Evolutionary conservation across 2,113 vertebrate species (phyloP).

Genomic region (Pygoscelis adeliae): DNA sequence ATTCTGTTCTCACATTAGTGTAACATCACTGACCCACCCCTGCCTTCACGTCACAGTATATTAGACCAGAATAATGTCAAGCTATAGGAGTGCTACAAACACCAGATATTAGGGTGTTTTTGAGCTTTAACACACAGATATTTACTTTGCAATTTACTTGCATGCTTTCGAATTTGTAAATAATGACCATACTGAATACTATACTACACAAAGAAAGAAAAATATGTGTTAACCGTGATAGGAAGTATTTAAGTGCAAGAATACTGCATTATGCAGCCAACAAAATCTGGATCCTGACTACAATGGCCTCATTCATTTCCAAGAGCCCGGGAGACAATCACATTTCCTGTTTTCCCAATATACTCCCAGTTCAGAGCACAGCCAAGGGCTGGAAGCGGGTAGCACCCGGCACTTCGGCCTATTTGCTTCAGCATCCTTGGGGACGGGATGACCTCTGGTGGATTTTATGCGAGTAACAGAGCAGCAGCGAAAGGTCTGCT

Average conservation of each 20-base stretch:
- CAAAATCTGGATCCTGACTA: not conserved
- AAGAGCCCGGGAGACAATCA: not conserved
- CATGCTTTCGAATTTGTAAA: not conserved
- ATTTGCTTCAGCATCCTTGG: not conserved
- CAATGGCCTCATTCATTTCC: constrained; percentile 33
- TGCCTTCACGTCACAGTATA: not conserved
- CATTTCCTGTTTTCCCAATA: not conserved
- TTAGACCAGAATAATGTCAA: not conserved
- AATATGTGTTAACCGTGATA: not conserved
- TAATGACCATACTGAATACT: not conserved
- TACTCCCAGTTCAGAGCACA: not conserved
- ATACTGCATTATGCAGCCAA: not conserved
- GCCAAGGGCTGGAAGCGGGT: not conserved
- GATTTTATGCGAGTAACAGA: not conserved
- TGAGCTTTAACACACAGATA: constrained; percentile 24
- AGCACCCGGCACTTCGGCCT: not conserved
- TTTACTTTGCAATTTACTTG: constrained; percentile 19
- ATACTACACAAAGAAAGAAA: not conserved
- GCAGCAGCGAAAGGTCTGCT: not conserved
- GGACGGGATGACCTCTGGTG: constrained; percentile 12
- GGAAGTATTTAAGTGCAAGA: constrained; percentile 11
- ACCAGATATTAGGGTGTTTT: constrained; percentile 45
- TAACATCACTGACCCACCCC: not conserved
- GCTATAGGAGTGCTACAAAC: not conserved
- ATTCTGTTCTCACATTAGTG: not conserved